Conservation (phyloP, 2,113 vertebrate genomes). For the Centropristis striata region DNA sequence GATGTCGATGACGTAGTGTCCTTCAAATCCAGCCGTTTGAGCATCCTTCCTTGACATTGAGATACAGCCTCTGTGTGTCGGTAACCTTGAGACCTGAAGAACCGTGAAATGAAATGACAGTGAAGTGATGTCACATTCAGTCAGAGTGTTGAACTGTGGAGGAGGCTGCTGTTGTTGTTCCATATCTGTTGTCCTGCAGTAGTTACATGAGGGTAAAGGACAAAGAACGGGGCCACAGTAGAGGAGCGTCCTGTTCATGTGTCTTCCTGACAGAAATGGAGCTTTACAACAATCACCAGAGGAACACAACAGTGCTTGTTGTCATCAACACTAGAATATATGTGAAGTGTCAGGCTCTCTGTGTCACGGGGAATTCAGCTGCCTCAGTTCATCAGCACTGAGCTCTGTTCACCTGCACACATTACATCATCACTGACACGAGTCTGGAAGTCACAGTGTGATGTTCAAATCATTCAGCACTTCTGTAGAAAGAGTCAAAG, state of each 20-base stretch:
- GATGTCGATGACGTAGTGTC: too few species aligned
- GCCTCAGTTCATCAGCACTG: background rate
- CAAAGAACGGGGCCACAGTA: background rate
- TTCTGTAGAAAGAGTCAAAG: background rate
- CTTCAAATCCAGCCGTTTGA: too few species aligned
- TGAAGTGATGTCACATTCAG: constrained; percentile 22
- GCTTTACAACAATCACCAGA: too few species aligned
- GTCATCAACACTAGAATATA: background rate
- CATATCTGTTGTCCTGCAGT: background rate
- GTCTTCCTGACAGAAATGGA: background rate
- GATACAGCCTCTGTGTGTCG: too few species aligned
- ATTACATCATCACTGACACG: background rate
- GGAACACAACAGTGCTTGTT: background rate
- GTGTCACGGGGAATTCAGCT: constrained; percentile 1
- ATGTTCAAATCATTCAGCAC: background rate
- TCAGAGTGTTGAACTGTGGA: constrained; percentile 13
- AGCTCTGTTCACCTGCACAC: background rate
- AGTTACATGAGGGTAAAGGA: background rate
- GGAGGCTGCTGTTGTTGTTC: background rate
- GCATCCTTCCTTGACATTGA: too few species aligned
- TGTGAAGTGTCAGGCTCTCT: background rate
- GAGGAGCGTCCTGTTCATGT: background rate
- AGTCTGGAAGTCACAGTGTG: background rate
- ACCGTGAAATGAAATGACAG: constrained; percentile 29
- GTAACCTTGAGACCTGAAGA: constrained; percentile 16